phyloP scores from a whole-genome alignment of 2,888 invertebrate genomes.

The Choristoneura rosaceana region DNA sequence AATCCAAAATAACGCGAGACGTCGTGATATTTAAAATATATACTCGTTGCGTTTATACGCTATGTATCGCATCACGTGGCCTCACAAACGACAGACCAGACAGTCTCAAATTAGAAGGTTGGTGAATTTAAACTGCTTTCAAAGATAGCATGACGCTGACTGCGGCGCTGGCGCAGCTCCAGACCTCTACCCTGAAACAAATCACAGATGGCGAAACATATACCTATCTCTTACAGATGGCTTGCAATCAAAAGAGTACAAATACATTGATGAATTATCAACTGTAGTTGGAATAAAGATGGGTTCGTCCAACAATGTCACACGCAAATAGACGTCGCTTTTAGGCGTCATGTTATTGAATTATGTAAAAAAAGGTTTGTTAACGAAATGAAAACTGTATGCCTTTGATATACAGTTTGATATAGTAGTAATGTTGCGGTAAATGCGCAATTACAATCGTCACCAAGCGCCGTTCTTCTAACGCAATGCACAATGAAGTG shows the following conservation, averaged over 20 bases:
- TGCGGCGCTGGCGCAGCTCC: slow-evolving; percentile 35
- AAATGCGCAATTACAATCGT: slow-evolving; percentile 36
- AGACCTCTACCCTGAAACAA: slow-evolving; percentile 31
- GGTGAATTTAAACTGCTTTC: slow-evolving; percentile 41
- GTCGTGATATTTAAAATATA: slow-evolving; percentile 20
- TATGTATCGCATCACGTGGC: slow-evolving; percentile 33
- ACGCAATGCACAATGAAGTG: slow-evolving; percentile 18
- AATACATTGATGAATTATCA: neutral
- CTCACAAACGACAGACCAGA: slow-evolving; percentile 38
- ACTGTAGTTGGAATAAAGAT: slow-evolving; percentile 40
- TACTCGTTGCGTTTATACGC: slow-evolving; percentile 19
- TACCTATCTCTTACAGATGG: slow-evolving; percentile 25
- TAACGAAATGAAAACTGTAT: slow-evolving; percentile 18
- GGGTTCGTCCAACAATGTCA: slow-evolving; percentile 57
- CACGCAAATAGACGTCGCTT: slow-evolving; percentile 63
- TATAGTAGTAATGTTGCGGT: neutral
- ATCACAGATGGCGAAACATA: slow-evolving; percentile 19
- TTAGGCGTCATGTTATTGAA: slow-evolving; percentile 59
- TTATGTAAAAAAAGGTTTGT: slow-evolving; percentile 1
- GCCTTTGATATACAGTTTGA: slow-evolving; percentile 15
- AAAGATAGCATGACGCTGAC: slow-evolving; percentile 41
- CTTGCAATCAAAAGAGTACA: neutral
- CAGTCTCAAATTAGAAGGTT: slow-evolving; percentile 41
- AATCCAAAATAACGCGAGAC: slow-evolving; percentile 27
- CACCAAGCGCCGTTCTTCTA: slow-evolving; percentile 14